Base-by-base conservation (phyloP, 2,888 invertebrate genomes). In the Rhaphigaster nebulosa region DNA sequence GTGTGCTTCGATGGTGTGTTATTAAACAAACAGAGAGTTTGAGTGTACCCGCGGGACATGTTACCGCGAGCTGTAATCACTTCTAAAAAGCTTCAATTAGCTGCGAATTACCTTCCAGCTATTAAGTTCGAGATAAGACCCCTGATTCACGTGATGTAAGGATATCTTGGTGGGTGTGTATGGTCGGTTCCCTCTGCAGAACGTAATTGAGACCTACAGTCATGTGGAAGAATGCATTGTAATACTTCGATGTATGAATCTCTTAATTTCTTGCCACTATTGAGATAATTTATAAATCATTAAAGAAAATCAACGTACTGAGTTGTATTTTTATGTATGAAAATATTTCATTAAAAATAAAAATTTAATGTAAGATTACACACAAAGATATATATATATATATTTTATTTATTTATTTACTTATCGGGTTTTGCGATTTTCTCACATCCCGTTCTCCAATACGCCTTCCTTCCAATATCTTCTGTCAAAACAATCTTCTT, bases 21-120 rank as follows among this genome's bases (percentile, higher is more conserved):
- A 84, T 84, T 84, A 84, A 84, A 45, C 45, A 84, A 84, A 50
- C 84, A 50, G 0, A 45, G 45, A 2, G 10, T 2, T 26, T 4
- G 45, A 84, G 26, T 50, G n/a, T n/a, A 8, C n/a, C 34, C 45
- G 45, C 0, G n/a, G 34, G 70, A 38, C 70, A 38, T 76, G 70
- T 76, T 20, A 76, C 8, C 20, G 10, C 2, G 1, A 23, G 20
- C 38, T 34, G 6, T 84, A 84, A 84, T 84, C 15, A 18, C 45
- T 50, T n/a, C 45, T 45, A 41, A 84, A 50, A 84, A 50, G 41
- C 12, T 84, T 41, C 84, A 84, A 84, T 84, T 84, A 84, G 84
- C 84, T n/a, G 84, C 26, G 84, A 84, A 84, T 45, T 84, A 26
- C 15, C 84, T 65, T 8, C 0, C 15, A 65, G 80, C 20, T 41